Conservation (phyloP, 2,888 invertebrate species). For the Tanytarsus gracilentus region DNA sequence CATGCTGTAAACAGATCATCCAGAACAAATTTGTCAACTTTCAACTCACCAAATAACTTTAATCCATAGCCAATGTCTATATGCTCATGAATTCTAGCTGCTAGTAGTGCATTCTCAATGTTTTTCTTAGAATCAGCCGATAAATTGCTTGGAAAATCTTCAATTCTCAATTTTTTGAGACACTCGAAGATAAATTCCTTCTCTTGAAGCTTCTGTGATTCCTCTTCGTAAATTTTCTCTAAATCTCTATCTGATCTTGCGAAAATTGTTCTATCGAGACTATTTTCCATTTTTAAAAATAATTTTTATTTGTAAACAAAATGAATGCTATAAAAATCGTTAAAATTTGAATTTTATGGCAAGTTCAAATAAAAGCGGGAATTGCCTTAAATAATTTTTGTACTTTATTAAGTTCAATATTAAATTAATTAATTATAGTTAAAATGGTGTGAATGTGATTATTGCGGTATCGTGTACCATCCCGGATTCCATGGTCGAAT, state of each 20-base stretch:
- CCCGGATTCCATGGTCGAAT: constrained; percentile 6
- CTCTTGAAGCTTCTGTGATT: neutral
- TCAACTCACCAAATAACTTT: constrained; percentile 1
- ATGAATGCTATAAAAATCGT: too few relatives aligned
- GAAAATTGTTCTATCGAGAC: constrained; percentile 1
- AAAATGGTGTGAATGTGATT: neutral
- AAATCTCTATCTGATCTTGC: constrained; percentile 2
- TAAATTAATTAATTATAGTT: too few relatives aligned
- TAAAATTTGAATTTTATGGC: too few relatives aligned
- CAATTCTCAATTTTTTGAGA: neutral
- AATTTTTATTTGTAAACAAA: neutral
- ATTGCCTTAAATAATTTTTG: too few relatives aligned
- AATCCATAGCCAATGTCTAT: neutral
- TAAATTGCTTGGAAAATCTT: constrained; percentile 1
- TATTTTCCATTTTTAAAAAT: neutral
- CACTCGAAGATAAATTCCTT: neutral
- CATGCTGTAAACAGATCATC: too few relatives aligned
- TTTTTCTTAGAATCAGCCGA: constrained; percentile 7
- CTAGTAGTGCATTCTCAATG: constrained; percentile 10
- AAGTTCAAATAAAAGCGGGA: too few relatives aligned
- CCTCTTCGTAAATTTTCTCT: constrained; percentile 5
- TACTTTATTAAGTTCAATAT: neutral
- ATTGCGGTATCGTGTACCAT: neutral
- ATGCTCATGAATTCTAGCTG: neutral
- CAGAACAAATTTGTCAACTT: too few relatives aligned